phyloP scores from a whole-genome alignment of 2,888 invertebrate species.

The Rhynchonema sp. region DNA sequence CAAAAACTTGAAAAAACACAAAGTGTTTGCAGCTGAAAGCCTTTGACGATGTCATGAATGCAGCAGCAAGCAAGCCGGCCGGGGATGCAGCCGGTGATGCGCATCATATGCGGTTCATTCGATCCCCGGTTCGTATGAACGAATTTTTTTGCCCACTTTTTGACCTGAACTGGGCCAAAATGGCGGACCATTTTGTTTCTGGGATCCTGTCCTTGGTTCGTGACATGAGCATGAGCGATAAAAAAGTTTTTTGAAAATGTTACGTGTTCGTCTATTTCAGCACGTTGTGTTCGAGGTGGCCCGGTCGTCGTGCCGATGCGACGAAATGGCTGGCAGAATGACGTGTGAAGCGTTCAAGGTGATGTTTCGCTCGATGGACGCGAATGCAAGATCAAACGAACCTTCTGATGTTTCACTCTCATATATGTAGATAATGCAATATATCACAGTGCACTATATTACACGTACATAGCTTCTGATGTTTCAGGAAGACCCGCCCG shows the following conservation, averaged over 20 bases:
- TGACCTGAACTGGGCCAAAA: not conserved
- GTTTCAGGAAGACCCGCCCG: not conserved
- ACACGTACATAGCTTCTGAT: too few species aligned
- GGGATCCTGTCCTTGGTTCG: too few species aligned
- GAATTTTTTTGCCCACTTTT: not conserved
- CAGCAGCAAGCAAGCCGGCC: slow-evolving; percentile 10
- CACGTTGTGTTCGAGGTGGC: not conserved
- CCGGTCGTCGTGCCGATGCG: not conserved
- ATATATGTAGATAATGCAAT: too few species aligned
- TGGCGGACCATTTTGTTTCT: not conserved
- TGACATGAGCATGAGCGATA: too few species aligned
- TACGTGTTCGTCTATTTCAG: not conserved
- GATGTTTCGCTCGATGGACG: too few species aligned
- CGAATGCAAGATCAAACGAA: too few species aligned
- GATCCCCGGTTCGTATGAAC: not conserved
- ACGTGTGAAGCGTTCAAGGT: too few species aligned
- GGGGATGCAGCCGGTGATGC: not conserved
- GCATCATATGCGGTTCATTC: not conserved
- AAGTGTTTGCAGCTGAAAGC: slow-evolving; percentile 13
- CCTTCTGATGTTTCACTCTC: too few species aligned
- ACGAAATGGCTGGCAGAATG: too few species aligned
- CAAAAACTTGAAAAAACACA: not conserved
- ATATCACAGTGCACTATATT: too few species aligned
- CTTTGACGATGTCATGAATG: slow-evolving; percentile 20
- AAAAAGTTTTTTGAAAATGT: too few species aligned